These are phyloP conservation scores for Luidia sarsii DNA, from an alignment of 53 echinoderm and acorn worm species.

Conservation along the genomic window DNA sequence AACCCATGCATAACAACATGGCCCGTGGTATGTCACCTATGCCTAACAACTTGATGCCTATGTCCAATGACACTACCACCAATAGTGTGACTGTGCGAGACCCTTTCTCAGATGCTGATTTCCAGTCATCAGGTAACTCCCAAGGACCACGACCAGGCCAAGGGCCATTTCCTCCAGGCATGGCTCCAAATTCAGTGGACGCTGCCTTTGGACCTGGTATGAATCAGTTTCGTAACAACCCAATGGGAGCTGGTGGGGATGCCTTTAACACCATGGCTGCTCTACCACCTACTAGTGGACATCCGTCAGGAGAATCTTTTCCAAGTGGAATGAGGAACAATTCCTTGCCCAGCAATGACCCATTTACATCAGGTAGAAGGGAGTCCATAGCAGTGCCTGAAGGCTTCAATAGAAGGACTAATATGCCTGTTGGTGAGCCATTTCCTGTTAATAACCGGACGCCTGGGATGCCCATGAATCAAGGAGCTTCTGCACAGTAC, in stretches of 20 bases:
- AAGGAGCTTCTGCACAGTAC: slow-evolving; percentile 46
- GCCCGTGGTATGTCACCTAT: slow-evolving; percentile 64
- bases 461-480: slow-evolving; percentile 32
- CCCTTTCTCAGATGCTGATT: slow-evolving; percentile 87
- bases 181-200: slow-evolving; percentile 56
- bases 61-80: slow-evolving; percentile 38
- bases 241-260: slow-evolving; percentile 35
- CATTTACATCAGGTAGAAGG: slow-evolving; percentile 37
- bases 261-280: slow-evolving; percentile 40
- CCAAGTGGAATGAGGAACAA: slow-evolving; percentile 47
- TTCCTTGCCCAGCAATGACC: slow-evolving; percentile 54
- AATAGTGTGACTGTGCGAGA: slow-evolving; percentile 94
- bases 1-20: slow-evolving; percentile 80
- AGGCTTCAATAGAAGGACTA: slow-evolving; percentile 63
- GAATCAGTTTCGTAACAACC: slow-evolving; percentile 59
- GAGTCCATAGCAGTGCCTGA: slow-evolving; percentile 28
- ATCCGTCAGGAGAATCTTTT: slow-evolving; percentile 45
- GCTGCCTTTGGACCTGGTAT: slow-evolving; percentile 45
- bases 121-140: slow-evolving; percentile 34
- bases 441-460: slow-evolving; percentile 53
- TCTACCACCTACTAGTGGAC: slow-evolving; percentile 48
- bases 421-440: slow-evolving; percentile 43
- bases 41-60: slow-evolving; percentile 81
- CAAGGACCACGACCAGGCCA: slow-evolving; percentile 45
- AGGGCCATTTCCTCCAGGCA: slow-evolving; percentile 41